Conservation (phyloP, 1,140 invertebrate genomes). For the Saxidomus purpurata region DNA sequence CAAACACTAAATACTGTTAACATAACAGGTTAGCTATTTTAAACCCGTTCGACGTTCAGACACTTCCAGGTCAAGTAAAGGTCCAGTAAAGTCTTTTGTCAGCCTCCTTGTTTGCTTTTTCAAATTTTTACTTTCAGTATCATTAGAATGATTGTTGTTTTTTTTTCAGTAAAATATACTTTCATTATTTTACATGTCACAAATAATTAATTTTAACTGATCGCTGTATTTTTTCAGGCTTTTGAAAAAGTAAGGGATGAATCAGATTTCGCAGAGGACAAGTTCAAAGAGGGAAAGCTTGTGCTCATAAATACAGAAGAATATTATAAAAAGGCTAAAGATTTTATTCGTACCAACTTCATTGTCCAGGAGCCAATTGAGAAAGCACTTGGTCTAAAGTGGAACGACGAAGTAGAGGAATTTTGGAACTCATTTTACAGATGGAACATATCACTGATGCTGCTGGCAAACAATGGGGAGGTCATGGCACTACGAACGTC, state of each 20-base stretch:
- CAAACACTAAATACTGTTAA: no score
- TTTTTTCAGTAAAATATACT: no score
- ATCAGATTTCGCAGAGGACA: neutral
- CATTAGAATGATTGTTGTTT: no score
- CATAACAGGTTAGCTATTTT: no score
- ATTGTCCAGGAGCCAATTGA: conserved; percentile 19
- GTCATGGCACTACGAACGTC: neutral
- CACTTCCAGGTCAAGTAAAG: no score
- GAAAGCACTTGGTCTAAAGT: neutral
- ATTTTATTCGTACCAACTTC: neutral
- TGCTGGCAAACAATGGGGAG: neutral
- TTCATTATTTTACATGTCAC: no score
- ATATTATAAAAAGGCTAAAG: conserved; percentile 12
- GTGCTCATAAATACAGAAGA: conserved; percentile 15
- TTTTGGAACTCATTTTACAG: neutral
- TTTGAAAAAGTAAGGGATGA: neutral
- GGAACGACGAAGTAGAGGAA: conserved; percentile 17
- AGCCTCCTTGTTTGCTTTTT: no score
- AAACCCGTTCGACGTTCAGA: no score
- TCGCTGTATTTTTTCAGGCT: neutral
- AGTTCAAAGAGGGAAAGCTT: neutral
- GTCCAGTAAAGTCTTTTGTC: no score
- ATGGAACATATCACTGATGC: neutral
- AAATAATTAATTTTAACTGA: no score
- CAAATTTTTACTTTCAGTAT: no score